A percentile compares a stretch with the other conserved stretches of the same genome.
phyloP scores from a whole-genome alignment of 2,888 invertebrate genomes.

The Rutpela maculata region DNA sequence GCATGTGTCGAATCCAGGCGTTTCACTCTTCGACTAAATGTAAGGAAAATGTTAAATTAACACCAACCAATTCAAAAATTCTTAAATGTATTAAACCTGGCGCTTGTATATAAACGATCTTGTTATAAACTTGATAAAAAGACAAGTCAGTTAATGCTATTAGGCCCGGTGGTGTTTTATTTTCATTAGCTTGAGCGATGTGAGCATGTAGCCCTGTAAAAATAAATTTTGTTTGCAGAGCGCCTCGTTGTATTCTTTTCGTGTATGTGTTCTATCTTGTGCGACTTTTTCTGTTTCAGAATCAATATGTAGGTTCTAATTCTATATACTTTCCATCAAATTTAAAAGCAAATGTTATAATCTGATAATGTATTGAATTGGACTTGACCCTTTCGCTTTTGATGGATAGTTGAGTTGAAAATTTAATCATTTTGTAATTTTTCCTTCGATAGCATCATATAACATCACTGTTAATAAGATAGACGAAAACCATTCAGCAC shows the following conservation, averaged over 20 bases:
- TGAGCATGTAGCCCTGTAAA: constrained; percentile 27
- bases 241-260: constrained; percentile 1
- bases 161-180: constrained; percentile 39
- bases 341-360: no score
- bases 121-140: constrained; percentile 38
- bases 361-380: no score
- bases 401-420: no score
- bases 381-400: no score
- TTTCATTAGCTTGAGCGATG: constrained; percentile 40
- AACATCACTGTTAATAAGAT: no score
- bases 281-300: neutral
- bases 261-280: neutral
- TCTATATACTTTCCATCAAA: neutral
- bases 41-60: constrained; percentile 15
- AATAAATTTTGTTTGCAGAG: constrained; percentile 29
- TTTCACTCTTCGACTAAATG: no score
- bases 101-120: constrained; percentile 23
- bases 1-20: no score
- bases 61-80: constrained; percentile 23
- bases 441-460: no score
- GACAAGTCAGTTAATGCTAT: constrained; percentile 38
- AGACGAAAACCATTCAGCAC: no score
- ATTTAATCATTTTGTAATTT: no score
- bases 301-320: neutral
- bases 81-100: neutral